Conservation (phyloP, 2,797 vertebrate genomes). For the Pseudocheirus occidentalis region DNA sequence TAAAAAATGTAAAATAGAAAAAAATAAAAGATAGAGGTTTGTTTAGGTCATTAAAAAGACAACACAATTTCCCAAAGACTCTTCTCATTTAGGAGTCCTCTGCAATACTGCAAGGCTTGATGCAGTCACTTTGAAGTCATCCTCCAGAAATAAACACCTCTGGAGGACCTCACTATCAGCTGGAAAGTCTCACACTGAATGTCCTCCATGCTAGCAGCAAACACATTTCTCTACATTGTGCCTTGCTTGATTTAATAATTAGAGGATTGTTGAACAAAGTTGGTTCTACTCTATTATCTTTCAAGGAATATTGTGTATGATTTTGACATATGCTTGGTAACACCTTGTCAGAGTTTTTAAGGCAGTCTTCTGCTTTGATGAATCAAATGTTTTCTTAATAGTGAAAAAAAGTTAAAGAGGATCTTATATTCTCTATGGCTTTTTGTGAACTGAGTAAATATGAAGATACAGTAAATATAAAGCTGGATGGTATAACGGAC, state of each 20-base stretch:
- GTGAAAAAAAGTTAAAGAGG: background rate
- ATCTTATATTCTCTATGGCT: background rate
- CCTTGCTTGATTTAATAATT: background rate
- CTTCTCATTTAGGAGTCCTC: background rate
- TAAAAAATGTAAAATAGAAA: background rate
- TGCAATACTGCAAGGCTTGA: background rate
- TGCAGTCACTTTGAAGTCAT: background rate
- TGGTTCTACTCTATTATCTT: background rate
- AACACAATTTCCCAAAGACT: background rate
- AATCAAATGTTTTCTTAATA: background rate
- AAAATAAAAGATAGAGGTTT: background rate
- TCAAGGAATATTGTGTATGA: background rate
- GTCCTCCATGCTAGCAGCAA: background rate
- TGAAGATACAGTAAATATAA: background rate
- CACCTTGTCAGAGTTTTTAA: background rate
- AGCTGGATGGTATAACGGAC: background rate
- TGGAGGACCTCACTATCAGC: background rate
- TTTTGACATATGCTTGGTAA: background rate
- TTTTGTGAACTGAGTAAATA: background rate
- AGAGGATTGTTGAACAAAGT: background rate
- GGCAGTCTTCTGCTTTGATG: background rate
- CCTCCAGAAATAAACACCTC: background rate
- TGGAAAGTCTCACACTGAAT: background rate
- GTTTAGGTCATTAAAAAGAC: background rate
- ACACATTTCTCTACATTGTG: background rate